Evolutionary conservation across 2,797 vertebrate genomes (phyloP), one percentile per base, ranked within the genome.

Genomic region (Danio kyathit): DNA sequence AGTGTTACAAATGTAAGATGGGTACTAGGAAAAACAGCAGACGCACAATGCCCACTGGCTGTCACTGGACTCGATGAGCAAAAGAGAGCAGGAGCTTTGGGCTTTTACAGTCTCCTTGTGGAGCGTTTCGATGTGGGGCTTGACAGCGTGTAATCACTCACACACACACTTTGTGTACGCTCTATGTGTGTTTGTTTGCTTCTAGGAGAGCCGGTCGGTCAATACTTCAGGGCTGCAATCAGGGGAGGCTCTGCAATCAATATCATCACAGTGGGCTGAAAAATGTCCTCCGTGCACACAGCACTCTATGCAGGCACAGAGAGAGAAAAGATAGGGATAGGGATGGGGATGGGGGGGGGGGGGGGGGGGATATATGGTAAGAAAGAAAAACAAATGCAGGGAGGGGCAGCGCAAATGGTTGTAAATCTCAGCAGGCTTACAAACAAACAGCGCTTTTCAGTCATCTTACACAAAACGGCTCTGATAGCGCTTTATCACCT

Each of bases 231-330:
- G 51, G 87, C 76, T 85, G 87, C 87, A 48, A 67, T 69, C 66
- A 52, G 86, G 84, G 87, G 85, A 89, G 88, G 89, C 86, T 60
- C 52, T 90, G 90, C 44, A 65, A 93, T 94, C 93, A 88, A 94
- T 94, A 92, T 92, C 91, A 88, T 87, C 90, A 90, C 91, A 91
- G 90, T 89, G 91, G 90, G 90, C 90, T 91, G 90, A 91, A 92
- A 91, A 90, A 92, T 91, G 88, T 93, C 90, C 91, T 92, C 90
- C 86, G 82, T 81, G 78, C 89, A 88, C 89, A 85, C 89, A 89
- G 89, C 41, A 56, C 66, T 46, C 73, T 89, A 84, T 85, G 71
- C 76, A 82, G 89, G 5, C 54, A 12, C 29, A 79, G 87, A 86
- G 82, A 84, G 85, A 83, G 29, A 29, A n/a, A 79, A 82, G 67